Percentiles rank a stretch among this genome's conserved stretches.
Conservation (phyloP, 1,140 invertebrate genomes). For the Brachystomella parvula region DNA sequence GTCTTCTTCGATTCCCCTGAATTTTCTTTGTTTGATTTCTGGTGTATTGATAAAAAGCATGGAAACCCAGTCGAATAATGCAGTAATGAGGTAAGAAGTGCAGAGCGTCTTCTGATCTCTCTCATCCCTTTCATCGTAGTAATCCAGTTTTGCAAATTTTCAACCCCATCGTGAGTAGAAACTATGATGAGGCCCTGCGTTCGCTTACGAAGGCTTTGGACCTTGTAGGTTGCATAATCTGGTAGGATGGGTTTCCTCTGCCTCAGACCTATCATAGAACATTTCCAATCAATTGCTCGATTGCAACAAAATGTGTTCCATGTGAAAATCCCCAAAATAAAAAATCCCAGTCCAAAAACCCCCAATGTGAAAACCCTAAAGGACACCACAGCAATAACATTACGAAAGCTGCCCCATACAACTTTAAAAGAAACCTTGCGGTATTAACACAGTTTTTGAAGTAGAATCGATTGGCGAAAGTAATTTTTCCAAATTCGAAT, state of each 20-base stretch:
- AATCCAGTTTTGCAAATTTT: slow-evolving; percentile 23
- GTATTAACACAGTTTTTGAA: too few relatives aligned
- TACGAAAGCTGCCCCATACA: too few relatives aligned
- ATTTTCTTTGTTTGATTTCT: neutral
- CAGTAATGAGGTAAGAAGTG: neutral
- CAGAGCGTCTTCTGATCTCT: neutral
- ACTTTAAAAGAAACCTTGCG: too few relatives aligned
- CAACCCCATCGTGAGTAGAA: slow-evolving; percentile 7
- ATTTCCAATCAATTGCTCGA: neutral
- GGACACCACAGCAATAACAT: too few relatives aligned
- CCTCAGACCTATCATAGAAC: neutral
- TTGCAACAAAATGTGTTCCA: neutral
- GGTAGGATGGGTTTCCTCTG: neutral
- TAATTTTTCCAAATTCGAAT: too few relatives aligned
- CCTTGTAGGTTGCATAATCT: neutral
- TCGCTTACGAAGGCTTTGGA: neutral
- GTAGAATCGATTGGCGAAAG: too few relatives aligned
- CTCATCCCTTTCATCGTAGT: neutral
- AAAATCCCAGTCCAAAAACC: neutral
- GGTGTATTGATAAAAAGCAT: neutral
- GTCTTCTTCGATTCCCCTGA: neutral
- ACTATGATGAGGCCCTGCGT: neutral
- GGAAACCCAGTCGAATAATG: neutral
- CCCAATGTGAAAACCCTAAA: too few relatives aligned
- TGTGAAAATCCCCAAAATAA: neutral